Percentiles rank a stretch among this genome's conserved stretches.
These are phyloP conservation scores for Corydoras sp. DNA, from an alignment of 2,113 vertebrate genomes.

Conservation along the genomic window DNA sequence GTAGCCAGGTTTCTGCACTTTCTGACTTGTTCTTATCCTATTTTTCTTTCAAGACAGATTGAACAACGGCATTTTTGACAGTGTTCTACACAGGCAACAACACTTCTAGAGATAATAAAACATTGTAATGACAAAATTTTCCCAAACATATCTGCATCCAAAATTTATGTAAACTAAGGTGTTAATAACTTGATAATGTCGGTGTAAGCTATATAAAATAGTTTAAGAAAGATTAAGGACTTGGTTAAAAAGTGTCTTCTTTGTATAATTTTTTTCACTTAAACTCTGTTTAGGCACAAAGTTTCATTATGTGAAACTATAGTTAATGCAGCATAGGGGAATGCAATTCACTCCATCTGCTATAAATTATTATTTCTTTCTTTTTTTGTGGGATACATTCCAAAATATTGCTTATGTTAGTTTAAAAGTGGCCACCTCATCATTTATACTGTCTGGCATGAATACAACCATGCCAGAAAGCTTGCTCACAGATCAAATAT, in stretches of 20 bases:
- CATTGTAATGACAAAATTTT: too few relatives aligned
- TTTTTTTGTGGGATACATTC: neutral
- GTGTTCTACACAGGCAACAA: too few relatives aligned
- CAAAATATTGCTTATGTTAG: slow-evolving; percentile 41
- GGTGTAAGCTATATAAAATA: too few relatives aligned
- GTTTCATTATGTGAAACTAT: neutral
- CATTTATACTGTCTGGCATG: slow-evolving; percentile 33
- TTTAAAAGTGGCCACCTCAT: slow-evolving; percentile 66
- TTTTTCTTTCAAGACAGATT: neutral
- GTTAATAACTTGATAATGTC: too few relatives aligned
- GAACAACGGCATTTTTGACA: too few relatives aligned
- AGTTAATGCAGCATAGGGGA: neutral
- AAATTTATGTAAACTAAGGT: too few relatives aligned
- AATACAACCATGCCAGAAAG: neutral
- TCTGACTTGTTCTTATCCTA: slow-evolving; percentile 4
- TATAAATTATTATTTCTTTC: neutral
- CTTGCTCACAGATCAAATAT: slow-evolving; percentile 70
- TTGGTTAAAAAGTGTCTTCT: slow-evolving; percentile 49
- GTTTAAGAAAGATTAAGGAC: slow-evolving; percentile 58
- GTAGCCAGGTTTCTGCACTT: neutral
- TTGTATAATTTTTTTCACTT: slow-evolving; percentile 40
- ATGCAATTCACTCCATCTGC: neutral
- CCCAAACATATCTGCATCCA: too few relatives aligned
- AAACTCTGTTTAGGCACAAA: neutral
- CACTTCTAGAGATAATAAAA: too few relatives aligned